phyloP scores from a whole-genome alignment of 1,140 invertebrate genomes.

The Drosophila miranda region DNA sequence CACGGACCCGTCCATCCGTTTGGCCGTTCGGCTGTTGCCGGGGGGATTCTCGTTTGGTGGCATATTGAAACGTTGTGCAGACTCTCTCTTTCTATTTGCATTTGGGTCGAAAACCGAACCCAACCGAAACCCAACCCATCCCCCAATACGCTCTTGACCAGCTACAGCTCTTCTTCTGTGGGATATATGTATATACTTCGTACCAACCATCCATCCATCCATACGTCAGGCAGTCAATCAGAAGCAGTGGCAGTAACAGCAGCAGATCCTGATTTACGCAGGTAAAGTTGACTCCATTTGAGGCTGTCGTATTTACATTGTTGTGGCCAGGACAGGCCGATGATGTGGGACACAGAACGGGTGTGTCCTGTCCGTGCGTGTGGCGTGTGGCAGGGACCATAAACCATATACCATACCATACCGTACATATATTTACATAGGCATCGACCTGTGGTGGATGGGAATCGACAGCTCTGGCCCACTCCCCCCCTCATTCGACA shows the following conservation, averaged over 20 bases:
- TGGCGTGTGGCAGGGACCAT: too few relatives aligned
- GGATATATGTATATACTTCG: too few relatives aligned
- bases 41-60: not conserved
- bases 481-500: too few relatives aligned
- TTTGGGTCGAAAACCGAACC: conserved; percentile 13
- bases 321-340: conserved; percentile 56
- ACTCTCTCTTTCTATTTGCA: conserved; percentile 54
- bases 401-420: conserved; percentile 17
- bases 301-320: conserved; percentile 53
- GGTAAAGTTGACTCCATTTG: conserved; percentile 56
- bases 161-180: too few relatives aligned
- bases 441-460: conserved; percentile 43
- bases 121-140: conserved; percentile 24
- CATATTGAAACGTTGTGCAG: conserved; percentile 15
- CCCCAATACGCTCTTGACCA: conserved; percentile 52
- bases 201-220: conserved; percentile 14
- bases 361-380: conserved; percentile 3
- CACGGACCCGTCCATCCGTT: not conserved
- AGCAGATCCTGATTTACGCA: conserved; percentile 76
- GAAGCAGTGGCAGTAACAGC: conserved; percentile 30
- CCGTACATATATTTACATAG: conserved; percentile 41
- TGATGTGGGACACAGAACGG: conserved; percentile 23
- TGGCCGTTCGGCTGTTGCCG: too few relatives aligned
- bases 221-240: conserved; percentile 70
- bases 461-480: conserved; percentile 21